phyloP scores from a whole-genome alignment of 1,140 invertebrate genomes.

The Lepidostoma basale region DNA sequence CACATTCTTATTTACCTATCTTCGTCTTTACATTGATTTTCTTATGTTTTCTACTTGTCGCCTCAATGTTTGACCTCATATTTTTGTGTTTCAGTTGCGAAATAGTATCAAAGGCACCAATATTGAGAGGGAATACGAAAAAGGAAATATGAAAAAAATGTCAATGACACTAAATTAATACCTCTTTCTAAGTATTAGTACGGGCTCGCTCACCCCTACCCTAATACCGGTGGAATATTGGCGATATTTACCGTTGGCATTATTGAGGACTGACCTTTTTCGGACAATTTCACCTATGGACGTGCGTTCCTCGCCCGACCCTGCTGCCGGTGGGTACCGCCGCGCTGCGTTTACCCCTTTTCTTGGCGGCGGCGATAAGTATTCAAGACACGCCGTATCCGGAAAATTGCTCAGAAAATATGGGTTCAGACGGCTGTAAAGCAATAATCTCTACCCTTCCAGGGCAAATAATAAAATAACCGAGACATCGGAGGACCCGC shows the following conservation, averaged over 20 bases:
- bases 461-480: conserved; percentile 45
- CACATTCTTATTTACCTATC: no score
- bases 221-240: no score
- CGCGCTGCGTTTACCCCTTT: conserved; percentile 21
- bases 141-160: no score
- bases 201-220: no score
- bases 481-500: conserved; percentile 22
- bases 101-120: no score
- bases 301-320: neutral
- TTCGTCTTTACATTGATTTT: no score
- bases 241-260: neutral
- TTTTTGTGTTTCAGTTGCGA: no score
- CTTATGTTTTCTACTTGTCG: no score
- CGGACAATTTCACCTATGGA: neutral
- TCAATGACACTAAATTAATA: no score
- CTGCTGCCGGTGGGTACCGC: neutral
- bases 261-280: neutral
- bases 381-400: conserved; percentile 45
- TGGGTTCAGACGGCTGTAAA: conserved; percentile 43
- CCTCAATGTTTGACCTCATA: no score
- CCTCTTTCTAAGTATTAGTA: no score
- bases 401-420: conserved; percentile 47
- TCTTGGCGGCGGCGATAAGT: conserved; percentile 26
- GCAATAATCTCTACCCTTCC: conserved; percentile 44
- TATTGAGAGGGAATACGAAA: no score